Conservation (phyloP, 2,888 invertebrate species). For the Alviniconcha strummeri region DNA sequence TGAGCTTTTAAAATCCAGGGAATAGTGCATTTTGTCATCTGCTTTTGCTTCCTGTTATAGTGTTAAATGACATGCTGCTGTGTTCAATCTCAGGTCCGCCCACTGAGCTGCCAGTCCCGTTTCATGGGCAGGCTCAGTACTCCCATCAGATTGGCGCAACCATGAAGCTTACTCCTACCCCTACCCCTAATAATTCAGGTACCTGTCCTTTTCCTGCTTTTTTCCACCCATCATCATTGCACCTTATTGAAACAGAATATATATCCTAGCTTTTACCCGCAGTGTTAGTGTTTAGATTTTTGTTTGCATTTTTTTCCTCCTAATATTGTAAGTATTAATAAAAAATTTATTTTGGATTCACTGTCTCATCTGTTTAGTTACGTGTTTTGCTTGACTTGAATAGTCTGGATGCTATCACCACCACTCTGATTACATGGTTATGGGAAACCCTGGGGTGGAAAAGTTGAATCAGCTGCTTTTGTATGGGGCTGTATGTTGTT, state of each 20-base stretch:
- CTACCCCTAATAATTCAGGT: conserved; percentile 69
- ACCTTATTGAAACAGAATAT: not conserved
- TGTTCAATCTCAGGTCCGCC: conserved; percentile 48
- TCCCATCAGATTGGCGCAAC: conserved; percentile 64
- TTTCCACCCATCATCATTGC: not conserved
- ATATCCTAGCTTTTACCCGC: not conserved
- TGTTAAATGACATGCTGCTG: conserved; percentile 9
- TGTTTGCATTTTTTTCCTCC: not conserved
- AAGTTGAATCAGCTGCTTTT: too few species aligned
- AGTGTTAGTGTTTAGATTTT: not conserved
- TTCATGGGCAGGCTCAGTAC: conserved; percentile 70
- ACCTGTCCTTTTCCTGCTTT: conserved; percentile 29
- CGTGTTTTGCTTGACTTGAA: too few species aligned
- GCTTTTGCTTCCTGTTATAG: not conserved
- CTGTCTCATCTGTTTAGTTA: too few species aligned
- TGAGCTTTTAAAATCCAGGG: too few species aligned
- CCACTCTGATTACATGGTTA: too few species aligned
- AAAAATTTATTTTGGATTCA: too few species aligned
- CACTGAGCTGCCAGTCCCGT: conserved; percentile 67
- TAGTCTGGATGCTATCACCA: too few species aligned
- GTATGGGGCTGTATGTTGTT: too few species aligned
- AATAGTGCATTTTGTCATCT: not conserved
- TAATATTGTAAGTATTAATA: too few species aligned
- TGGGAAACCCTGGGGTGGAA: too few species aligned
- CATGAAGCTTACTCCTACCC: conserved; percentile 59